phyloP scores from a whole-genome alignment of 2,888 invertebrate species.

The Agriopis leucophaearia region DNA sequence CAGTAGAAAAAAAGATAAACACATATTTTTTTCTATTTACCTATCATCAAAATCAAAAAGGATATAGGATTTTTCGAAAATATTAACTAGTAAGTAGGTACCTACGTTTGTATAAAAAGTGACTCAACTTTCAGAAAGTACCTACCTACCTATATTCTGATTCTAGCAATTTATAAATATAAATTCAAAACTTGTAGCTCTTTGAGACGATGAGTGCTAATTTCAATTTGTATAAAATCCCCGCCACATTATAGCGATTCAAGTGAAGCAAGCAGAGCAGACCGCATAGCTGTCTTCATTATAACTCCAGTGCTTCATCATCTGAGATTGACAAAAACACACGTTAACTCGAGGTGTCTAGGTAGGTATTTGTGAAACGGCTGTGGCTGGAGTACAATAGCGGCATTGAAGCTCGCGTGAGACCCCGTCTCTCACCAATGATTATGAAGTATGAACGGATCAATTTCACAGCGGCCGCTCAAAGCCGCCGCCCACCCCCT shows the following conservation, averaged over 20 bases:
- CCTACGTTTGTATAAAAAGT: not conserved
- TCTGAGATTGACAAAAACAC: not conserved
- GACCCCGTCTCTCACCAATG: constrained; percentile 63
- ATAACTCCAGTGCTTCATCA: not conserved
- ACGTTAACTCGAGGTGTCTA: constrained; percentile 1
- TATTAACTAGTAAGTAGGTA: not conserved
- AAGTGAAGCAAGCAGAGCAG: not conserved
- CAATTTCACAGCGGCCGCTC: constrained; percentile 71
- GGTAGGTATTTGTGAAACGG: constrained; percentile 1
- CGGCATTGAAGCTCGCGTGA: constrained; percentile 36
- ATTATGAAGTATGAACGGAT: constrained; percentile 76
- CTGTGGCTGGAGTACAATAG: constrained; percentile 5
- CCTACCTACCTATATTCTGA: too few relatives aligned
- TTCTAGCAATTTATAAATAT: too few relatives aligned
- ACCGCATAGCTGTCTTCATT: constrained; percentile 2
- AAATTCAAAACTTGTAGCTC: too few relatives aligned
- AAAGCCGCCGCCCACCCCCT: constrained; percentile 55
- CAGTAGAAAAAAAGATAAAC: too few relatives aligned
- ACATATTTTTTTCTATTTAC: too few relatives aligned
- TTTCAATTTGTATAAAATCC: not conserved
- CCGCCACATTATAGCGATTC: not conserved
- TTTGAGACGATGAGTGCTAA: not conserved
- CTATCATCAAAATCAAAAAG: too few relatives aligned
- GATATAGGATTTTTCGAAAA: too few relatives aligned
- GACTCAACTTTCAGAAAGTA: too few relatives aligned